Percentiles rank a stretch among this genome's conserved stretches.
Evolutionary conservation across 2,113 vertebrate genomes (phyloP).

Genomic region (Emydura subglobosa): DNA sequence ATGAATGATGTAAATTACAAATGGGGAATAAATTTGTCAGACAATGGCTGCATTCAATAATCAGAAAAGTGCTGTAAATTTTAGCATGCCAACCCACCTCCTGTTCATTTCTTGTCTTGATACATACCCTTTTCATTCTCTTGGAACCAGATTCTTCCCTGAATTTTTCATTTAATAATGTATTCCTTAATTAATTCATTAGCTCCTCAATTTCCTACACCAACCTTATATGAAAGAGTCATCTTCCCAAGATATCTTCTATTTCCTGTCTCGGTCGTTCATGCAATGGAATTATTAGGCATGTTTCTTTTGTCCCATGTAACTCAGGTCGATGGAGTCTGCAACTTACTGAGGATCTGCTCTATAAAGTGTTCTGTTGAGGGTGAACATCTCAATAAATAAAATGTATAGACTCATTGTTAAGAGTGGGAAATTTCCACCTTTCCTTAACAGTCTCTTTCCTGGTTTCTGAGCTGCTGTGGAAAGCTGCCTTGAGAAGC

Average conservation of each 20-base stretch:
- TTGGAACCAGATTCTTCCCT: background rate
- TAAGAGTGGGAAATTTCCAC: background rate
- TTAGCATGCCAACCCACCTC: background rate
- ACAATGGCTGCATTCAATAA: background rate
- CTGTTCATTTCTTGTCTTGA: background rate
- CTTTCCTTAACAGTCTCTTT: background rate
- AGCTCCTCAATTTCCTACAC: background rate
- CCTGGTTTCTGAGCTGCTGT: background rate
- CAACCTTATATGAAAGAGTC: background rate
- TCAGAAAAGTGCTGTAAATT: background rate
- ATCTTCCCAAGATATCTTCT: background rate
- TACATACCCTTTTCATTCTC: background rate
- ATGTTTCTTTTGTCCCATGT: background rate
- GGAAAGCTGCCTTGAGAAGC: background rate
- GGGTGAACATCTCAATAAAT: background rate
- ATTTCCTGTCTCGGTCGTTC: background rate
- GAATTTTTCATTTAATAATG: background rate
- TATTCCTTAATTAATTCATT: background rate
- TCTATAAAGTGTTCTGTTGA: background rate
- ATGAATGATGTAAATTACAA: background rate
- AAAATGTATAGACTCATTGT: background rate
- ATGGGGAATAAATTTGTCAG: background rate
- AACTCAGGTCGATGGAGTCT: background rate
- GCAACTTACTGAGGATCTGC: background rate
- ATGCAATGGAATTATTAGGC: background rate